These are phyloP conservation scores for Virgularia gustaviana DNA, from an alignment of 92 coral and sea anemone genomes.

Conservation along the genomic window DNA sequence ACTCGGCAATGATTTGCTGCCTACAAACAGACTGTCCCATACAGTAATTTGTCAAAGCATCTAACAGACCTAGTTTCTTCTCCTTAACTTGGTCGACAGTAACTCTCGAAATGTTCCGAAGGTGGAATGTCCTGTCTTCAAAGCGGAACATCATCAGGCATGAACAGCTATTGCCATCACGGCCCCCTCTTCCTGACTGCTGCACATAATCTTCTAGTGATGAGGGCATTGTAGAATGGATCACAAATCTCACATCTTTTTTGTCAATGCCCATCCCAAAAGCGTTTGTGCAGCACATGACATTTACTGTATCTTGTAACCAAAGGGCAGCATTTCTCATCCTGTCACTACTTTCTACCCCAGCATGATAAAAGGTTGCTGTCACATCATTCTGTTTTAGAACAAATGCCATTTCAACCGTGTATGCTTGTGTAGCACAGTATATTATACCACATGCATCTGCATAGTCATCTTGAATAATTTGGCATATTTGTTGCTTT, in stretches of 20 bases:
- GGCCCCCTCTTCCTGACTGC: constrained; percentile 42
- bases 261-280: constrained; percentile 49
- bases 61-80: neutral
- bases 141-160: constrained; percentile 35
- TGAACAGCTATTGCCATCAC: constrained; percentile 37
- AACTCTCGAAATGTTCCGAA: constrained; percentile 15
- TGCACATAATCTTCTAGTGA: constrained; percentile 40
- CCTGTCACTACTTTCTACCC: constrained; percentile 42
- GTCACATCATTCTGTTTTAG: constrained; percentile 32
- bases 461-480: constrained; percentile 22
- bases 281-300: constrained; percentile 46
- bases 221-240: constrained; percentile 27
- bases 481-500: constrained; percentile 37
- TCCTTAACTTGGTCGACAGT: neutral
- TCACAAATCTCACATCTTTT: constrained; percentile 36
- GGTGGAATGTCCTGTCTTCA: constrained; percentile 25
- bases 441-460: constrained; percentile 44
- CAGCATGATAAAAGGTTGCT: constrained; percentile 45
- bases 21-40: constrained; percentile 31
- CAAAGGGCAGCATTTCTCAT: constrained; percentile 38
- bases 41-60: constrained; percentile 31
- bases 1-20: constrained; percentile 33
- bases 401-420: constrained; percentile 51
- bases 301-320: constrained; percentile 35
- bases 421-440: constrained; percentile 35